Evolutionary conservation across 1,140 invertebrate species (phyloP).

Genomic region (Kradibia gibbosae): DNA sequence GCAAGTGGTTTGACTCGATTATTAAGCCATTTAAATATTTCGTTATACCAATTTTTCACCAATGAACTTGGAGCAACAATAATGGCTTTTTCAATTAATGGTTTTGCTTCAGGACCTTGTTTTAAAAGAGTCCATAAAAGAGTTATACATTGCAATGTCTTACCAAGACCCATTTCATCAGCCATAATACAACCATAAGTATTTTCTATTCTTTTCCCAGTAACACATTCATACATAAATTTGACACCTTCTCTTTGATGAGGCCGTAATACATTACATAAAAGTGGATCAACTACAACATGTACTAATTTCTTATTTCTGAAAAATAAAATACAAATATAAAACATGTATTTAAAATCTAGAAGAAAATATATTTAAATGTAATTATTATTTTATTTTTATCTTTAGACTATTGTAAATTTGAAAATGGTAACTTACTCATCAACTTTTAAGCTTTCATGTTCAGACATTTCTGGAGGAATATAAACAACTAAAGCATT

Average conservation of each 20-base stretch:
- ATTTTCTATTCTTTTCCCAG: conserved; percentile 89
- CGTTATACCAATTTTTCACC: conserved; percentile 99
- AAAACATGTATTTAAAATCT: neutral
- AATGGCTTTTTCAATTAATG: conserved; percentile 91
- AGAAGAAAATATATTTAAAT: neutral
- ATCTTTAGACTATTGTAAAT: neutral
- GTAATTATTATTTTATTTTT: neutral
- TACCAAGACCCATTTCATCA: conserved; percentile 98
- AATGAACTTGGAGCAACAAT: conserved; percentile 97
- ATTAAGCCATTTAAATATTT: conserved; percentile 97
- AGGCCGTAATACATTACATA: conserved; percentile 92
- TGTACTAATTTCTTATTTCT: conserved; percentile 66
- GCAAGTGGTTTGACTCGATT: conserved; percentile 87
- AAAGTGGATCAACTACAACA: conserved; percentile 87
- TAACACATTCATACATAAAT: conserved; percentile 99
- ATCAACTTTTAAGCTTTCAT: conserved; percentile 87
- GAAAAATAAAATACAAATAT: conserved; percentile 49
- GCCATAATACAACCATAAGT: conserved; percentile 98
- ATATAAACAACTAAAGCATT: conserved; percentile 93
- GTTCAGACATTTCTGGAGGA: conserved; percentile 86
- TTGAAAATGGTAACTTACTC: conserved; percentile 67
- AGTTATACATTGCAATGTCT: conserved; percentile 98
- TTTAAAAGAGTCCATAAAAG: conserved; percentile 95
- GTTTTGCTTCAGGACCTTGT: conserved; percentile 87
- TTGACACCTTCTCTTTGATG: conserved; percentile 99